These are phyloP conservation scores for Meloe dianella DNA, from an alignment of 2,888 invertebrate genomes.

Conservation along the genomic window DNA sequence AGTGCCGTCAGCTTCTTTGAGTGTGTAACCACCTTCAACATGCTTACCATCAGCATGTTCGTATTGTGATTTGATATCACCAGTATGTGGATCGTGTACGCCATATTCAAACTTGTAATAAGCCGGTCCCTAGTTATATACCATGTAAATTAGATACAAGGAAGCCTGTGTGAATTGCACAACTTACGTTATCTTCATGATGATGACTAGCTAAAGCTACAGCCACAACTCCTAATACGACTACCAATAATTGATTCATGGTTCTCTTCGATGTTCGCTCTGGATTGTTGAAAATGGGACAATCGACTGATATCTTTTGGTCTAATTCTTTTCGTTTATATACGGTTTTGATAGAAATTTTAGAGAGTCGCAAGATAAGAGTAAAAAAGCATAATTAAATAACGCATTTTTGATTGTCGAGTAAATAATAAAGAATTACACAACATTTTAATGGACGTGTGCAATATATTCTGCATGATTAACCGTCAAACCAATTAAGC, in stretches of 20 bases:
- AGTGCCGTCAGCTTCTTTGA: constrained; percentile 57
- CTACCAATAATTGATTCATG: constrained; percentile 20
- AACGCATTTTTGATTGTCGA: neutral
- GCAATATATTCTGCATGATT: constrained; percentile 33
- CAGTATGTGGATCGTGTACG: constrained; percentile 56
- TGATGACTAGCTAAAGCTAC: constrained; percentile 22
- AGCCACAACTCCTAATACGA: constrained; percentile 18
- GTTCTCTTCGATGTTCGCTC: neutral
- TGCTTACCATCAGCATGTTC: constrained; percentile 55
- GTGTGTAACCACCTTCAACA: constrained; percentile 53
- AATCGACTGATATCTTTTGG: constrained; percentile 17
- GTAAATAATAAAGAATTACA: constrained; percentile 10
- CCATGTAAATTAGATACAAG: neutral
- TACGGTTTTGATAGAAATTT: neutral
- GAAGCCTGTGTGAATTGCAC: no score
- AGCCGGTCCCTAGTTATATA: constrained; percentile 24
- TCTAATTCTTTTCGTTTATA: constrained; percentile 13
- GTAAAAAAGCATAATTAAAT: neutral
- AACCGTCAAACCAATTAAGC: constrained; percentile 14
- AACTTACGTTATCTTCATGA: constrained; percentile 30
- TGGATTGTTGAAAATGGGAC: constrained; percentile 10
- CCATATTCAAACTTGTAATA: constrained; percentile 52
- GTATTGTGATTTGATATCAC: constrained; percentile 54
- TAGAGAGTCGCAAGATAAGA: neutral
- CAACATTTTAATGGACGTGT: constrained; percentile 2